phyloP scores from a whole-genome alignment of 2,113 vertebrate genomes.

The Caranx melampygus region DNA sequence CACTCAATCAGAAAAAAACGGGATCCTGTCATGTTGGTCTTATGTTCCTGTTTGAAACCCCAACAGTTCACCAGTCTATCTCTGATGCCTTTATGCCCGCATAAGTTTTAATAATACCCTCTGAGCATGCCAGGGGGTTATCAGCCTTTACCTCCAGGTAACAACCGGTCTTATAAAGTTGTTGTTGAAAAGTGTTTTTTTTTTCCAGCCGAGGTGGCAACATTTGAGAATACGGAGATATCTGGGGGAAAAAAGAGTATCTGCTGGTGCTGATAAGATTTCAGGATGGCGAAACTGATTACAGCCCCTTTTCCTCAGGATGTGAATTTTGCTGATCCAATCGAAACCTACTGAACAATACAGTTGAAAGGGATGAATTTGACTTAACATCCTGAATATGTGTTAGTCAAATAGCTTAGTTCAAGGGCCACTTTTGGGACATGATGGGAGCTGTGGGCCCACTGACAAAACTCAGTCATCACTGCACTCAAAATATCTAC shows the following conservation, averaged over 20 bases:
- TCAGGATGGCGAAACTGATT: slow-evolving; percentile 76
- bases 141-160: slow-evolving; percentile 71
- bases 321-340: slow-evolving; percentile 70
- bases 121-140: slow-evolving; percentile 74
- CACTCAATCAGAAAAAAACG: slow-evolving; percentile 55
- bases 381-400: slow-evolving; percentile 45
- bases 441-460: slow-evolving; percentile 30
- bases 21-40: slow-evolving; percentile 61
- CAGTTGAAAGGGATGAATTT: slow-evolving; percentile 25
- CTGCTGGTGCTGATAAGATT: slow-evolving; percentile 77
- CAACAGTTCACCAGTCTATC: slow-evolving; percentile 51
- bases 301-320: slow-evolving; percentile 55
- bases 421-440: slow-evolving; percentile 56
- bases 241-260: slow-evolving; percentile 67
- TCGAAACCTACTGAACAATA: slow-evolving; percentile 33
- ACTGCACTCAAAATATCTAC: background rate
- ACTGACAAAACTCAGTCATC: slow-evolving; percentile 37
- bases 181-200: slow-evolving; percentile 45
- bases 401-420: slow-evolving; percentile 42
- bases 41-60: slow-evolving; percentile 56
- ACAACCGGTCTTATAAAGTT: slow-evolving; percentile 75
- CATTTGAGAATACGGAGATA: slow-evolving; percentile 73
- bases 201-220: slow-evolving; percentile 43
- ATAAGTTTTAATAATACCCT: slow-evolving; percentile 75
- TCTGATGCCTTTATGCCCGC: slow-evolving; percentile 55